Evolutionary conservation across 2,797 vertebrate species (phyloP), one percentile per base, ranked within the genome.

Genomic region (Aviceda cuculoides): DNA sequence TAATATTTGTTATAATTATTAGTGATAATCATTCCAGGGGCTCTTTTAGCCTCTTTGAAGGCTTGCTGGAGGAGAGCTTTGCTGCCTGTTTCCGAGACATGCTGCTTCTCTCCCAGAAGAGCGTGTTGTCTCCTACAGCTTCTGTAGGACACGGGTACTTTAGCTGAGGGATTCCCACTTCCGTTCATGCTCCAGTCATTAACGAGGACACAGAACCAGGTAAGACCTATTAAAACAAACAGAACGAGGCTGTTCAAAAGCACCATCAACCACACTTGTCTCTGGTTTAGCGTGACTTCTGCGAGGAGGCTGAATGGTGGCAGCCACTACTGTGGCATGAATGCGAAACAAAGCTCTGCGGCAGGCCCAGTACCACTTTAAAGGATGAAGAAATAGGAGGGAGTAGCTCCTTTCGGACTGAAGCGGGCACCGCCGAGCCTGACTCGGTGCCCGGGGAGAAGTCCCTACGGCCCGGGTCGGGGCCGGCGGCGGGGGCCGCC

Each of bases 381-480:
- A 39, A 44, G 20, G 55, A 26, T 13, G 19, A 80, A 55, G 24
- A 67, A 33, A 42, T 0, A 12, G 17, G 55, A 24, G 6, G 18
- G 11, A 39, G 18, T 3, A 20, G 4, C 15, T 21, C 29, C 16
- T 46, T n/a, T 2, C 7, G 3, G 19, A 75, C 33, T 22, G 35
- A 19, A 29, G 24, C 3, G 1, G 33, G 46, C 15, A 39, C 37
- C 0, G 6, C 59, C 8, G 13, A 9, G 62, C 22, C 28, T 8
- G 18, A 8, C 46, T 31, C 3, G 22, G 26, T 24, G 37, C 24
- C n/a, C 10, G 70, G 20, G 26, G 26, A 25, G 11, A 59, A 59
- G 53, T 26, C 4, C 4, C 29, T 6, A 5, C 0, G 6, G 39
- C 26, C 33, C 2, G 17, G 40, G 21, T 4, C 6, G 17, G 56